Base-by-base conservation (phyloP, 2,113 vertebrate genomes). In the Centropus bengalensis region DNA sequence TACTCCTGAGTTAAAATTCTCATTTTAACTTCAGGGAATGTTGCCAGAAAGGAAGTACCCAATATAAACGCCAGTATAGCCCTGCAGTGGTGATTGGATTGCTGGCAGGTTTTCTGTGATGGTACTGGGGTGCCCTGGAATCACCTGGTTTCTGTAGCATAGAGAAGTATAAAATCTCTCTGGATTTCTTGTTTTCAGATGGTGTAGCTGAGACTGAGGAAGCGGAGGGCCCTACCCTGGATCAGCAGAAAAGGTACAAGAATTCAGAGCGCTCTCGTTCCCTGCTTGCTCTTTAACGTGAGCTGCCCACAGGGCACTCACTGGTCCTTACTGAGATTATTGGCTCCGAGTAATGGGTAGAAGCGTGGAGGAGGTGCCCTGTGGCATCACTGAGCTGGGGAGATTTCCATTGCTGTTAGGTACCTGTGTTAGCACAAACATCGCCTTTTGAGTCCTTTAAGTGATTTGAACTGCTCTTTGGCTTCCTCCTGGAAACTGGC, bases 201-300 rank as follows among this genome's bases (percentile, higher is more conserved):
- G 32, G 19, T 60, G 27, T 30, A 27, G 19, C 20, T 67, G 40
- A 67, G n/a, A 60, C 14, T 51, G 56, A 88, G 38, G 82, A 89
- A 80, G 38, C 21, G 47, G 95, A 94, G 55, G 83, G 84, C 2
- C 30, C 33, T 21, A 44, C n/a, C 14, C 51, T 84, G 36, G 33
- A 32, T 69, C 91, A 84, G 11, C 32, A 0, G 52, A 82, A 88
- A 51, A 22, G 94, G 97, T 97, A 95, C 56, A 70, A 19, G 82
- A 68, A 42, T 4, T 79, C n/a, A 44, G 66, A 26, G 22, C 51
- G 6, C 15, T 56, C 67, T 28, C 6, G 82, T 69, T 6, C 28
- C 4, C 5, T 59, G 5, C 30, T 62, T 59, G 18, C 18, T 47
- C 59, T 74, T 67, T 66, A 20, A 16, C 30, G 5, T 76, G 44